phyloP scores from a whole-genome alignment of 2,797 vertebrate species.

The Pitangus sulphuratus region DNA sequence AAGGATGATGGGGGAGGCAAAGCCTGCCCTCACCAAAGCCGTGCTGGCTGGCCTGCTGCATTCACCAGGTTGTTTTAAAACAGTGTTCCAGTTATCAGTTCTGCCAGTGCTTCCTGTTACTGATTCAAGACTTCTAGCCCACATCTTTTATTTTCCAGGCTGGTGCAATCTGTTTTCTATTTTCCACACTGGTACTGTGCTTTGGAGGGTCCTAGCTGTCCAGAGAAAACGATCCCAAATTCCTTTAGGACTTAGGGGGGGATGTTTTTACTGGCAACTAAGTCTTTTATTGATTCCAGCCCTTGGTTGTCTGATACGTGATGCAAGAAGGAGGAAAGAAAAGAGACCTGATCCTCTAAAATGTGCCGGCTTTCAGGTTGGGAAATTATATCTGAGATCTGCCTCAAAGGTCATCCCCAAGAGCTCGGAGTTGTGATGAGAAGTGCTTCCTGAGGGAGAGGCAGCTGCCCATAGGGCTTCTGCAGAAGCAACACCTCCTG shows the following conservation, averaged over 20 bases:
- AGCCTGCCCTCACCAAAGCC: background rate
- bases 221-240: background rate
- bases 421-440: background rate
- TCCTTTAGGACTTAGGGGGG: background rate
- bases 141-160: background rate
- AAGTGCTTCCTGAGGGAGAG: background rate
- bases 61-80: background rate
- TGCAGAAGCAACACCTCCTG: background rate
- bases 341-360: background rate
- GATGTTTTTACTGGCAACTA: background rate
- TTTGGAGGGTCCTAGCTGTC: background rate
- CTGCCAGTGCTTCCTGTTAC: background rate
- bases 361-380: fast-evolving
- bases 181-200: background rate
- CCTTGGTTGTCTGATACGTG: background rate
- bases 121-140: background rate
- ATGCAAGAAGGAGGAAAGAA: background rate
- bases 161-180: background rate
- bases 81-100: background rate
- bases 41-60: background rate
- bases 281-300: background rate
- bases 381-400: background rate
- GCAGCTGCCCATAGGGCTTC: background rate
- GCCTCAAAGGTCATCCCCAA: background rate
- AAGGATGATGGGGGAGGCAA: background rate